phyloP scores from a whole-genome alignment of 2,888 invertebrate species.

The Therioaphis trifolii region DNA sequence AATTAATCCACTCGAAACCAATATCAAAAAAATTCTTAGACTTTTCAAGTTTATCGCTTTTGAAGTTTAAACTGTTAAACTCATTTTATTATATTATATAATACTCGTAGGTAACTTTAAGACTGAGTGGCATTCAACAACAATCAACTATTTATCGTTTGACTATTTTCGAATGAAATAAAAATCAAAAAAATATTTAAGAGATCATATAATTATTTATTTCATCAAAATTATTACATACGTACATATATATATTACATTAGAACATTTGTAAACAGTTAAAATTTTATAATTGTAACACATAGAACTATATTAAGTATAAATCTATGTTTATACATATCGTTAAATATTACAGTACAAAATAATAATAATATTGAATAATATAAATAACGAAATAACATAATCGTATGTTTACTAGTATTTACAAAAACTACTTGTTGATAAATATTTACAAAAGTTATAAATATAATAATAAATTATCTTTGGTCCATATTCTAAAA shows the following conservation, averaged over 20 bases:
- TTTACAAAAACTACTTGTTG: constrained; percentile 18
- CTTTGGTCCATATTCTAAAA: constrained; percentile 50
- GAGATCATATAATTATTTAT: constrained; percentile 56
- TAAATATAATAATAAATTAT: constrained; percentile 50
- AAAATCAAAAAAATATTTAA: neutral
- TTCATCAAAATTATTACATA: constrained; percentile 12
- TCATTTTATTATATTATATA: too few relatives aligned
- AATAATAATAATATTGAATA: constrained; percentile 11
- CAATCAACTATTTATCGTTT: too few relatives aligned
- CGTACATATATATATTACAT: neutral
- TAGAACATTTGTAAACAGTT: constrained; percentile 26
- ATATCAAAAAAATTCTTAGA: too few relatives aligned
- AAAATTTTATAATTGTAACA: constrained; percentile 7
- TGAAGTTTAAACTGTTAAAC: too few relatives aligned
- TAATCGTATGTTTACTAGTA: constrained; percentile 23
- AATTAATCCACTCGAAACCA: too few relatives aligned
- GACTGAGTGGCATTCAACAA: too few relatives aligned
- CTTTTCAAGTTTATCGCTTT: too few relatives aligned
- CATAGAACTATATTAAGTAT: neutral
- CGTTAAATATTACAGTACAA: neutral
- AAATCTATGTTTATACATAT: neutral
- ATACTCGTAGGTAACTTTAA: too few relatives aligned
- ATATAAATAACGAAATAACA: constrained; percentile 43
- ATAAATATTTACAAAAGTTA: constrained; percentile 4
- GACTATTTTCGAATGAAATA: too few relatives aligned